Percentiles rank a stretch among this genome's conserved stretches.
phyloP scores from a whole-genome alignment of 1,140 invertebrate species.

The Drosophila sechellia region DNA sequence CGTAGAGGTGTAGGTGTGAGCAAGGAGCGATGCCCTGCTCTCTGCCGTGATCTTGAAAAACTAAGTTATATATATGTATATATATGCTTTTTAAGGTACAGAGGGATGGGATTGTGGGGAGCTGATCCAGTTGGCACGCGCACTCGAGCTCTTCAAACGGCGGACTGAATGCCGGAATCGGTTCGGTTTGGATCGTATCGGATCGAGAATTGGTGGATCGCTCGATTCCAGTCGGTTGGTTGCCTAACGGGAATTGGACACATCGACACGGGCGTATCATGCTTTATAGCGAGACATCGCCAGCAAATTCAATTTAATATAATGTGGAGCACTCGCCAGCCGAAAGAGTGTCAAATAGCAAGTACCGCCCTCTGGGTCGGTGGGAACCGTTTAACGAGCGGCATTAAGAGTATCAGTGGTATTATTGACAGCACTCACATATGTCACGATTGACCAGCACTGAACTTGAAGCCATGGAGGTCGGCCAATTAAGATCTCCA shows the following conservation, averaged over 20 bases:
- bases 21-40: background rate
- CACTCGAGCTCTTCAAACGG: conserved; percentile 24
- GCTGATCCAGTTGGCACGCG: conserved; percentile 24
- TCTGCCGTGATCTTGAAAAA: conserved; percentile 42
- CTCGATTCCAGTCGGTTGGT: conserved; percentile 23
- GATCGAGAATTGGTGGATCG: conserved; percentile 23
- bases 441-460: conserved; percentile 44
- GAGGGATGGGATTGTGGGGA: background rate
- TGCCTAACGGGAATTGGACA: conserved; percentile 54
- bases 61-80: background rate
- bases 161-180: conserved; percentile 25
- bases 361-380: conserved; percentile 18
- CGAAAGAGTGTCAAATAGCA: conserved; percentile 42
- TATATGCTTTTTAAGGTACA: background rate
- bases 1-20: background rate
- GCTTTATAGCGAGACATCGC: conserved; percentile 56
- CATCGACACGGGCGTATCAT: conserved; percentile 36
- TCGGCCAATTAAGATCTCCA: conserved; percentile 66
- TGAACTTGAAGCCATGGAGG: conserved; percentile 69
- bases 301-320: conserved; percentile 47
- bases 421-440: conserved; percentile 63
- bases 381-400: conserved; percentile 52
- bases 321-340: conserved; percentile 27
- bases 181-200: too few relatives aligned
- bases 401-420: conserved; percentile 21